Conservation (phyloP, 2,888 invertebrate species). For the Thereva unica region DNA sequence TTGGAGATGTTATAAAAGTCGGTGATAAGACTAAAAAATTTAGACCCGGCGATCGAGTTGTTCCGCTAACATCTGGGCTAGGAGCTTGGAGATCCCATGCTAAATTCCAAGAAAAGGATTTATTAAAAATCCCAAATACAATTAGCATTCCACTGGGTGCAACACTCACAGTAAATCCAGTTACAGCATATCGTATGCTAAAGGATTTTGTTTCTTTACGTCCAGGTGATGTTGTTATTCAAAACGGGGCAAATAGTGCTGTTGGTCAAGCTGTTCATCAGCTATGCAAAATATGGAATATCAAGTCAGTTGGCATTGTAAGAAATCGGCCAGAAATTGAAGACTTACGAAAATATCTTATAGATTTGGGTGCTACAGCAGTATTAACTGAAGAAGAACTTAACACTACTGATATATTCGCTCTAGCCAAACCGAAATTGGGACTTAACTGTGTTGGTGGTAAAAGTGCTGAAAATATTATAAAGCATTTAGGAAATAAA, state of each 20-base stretch:
- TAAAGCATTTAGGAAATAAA: constrained; percentile 71
- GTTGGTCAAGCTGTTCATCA: constrained; percentile 95
- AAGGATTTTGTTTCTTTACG: constrained; percentile 78
- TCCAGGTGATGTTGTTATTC: constrained; percentile 86
- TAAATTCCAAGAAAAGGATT: constrained; percentile 63
- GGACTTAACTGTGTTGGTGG: constrained; percentile 96
- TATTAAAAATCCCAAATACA: constrained; percentile 72
- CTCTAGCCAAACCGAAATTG: constrained; percentile 71
- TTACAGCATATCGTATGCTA: constrained; percentile 95
- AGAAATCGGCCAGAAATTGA: constrained; percentile 75
- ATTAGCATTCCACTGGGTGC: constrained; percentile 79
- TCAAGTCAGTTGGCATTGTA: constrained; percentile 86
- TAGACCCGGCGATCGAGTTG: constrained; percentile 76
- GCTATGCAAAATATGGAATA: constrained; percentile 74
- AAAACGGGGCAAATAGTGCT: constrained; percentile 96
- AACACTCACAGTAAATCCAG: constrained; percentile 91
- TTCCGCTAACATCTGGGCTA: constrained; percentile 72
- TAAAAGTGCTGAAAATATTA: constrained; percentile 79
- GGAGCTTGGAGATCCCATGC: constrained; percentile 81
- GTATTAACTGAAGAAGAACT: constrained; percentile 86
- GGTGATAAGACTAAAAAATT: constrained; percentile 64
- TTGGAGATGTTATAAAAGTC: constrained; percentile 76
- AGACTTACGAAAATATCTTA: constrained; percentile 68
- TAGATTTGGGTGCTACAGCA: constrained; percentile 76
- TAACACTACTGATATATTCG: constrained; percentile 66